Evolutionary conservation across 2,113 vertebrate genomes (phyloP).

Genomic region (Conger conger): DNA sequence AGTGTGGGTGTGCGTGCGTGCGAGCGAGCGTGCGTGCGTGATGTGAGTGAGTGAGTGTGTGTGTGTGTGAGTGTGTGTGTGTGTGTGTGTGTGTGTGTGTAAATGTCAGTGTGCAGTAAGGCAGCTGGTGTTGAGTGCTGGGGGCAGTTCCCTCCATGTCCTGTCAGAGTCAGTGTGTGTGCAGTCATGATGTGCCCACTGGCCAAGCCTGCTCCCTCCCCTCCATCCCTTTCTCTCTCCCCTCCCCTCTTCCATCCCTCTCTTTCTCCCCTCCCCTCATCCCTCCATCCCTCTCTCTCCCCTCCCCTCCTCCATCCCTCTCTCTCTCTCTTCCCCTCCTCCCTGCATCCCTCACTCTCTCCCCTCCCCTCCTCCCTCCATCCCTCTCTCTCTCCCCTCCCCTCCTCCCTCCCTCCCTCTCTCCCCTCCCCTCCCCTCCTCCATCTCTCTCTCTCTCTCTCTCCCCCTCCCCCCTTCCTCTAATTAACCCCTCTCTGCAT

Average conservation of each 20-base stretch:
- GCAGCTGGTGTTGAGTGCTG: constrained; percentile 62
- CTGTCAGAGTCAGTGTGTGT: constrained; percentile 64
- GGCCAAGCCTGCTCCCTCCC: constrained; percentile 50
- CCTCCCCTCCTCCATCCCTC: constrained; percentile 11
- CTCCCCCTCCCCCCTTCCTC: not conserved
- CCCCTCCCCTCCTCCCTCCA: constrained; percentile 34
- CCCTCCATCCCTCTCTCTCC: constrained; percentile 26
- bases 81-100: constrained; percentile 32
- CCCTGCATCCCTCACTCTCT: constrained; percentile 25
- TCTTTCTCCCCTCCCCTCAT: too few relatives aligned
- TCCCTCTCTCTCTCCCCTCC: constrained; percentile 2
- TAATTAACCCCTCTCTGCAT: not conserved
- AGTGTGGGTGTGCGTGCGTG: not conserved
- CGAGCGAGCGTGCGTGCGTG: not conserved
- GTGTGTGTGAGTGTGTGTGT: constrained; percentile 24
- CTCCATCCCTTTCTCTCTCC: constrained; percentile 11
- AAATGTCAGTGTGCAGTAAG: constrained; percentile 72
- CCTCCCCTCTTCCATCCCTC: constrained; percentile 21
- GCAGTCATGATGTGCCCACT: constrained; percentile 60
- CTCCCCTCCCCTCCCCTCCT: too few relatives aligned
- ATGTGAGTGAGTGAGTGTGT: not conserved
- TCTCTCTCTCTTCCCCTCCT: too few relatives aligned
- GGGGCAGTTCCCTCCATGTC: constrained; percentile 51
- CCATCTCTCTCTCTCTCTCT: not conserved
- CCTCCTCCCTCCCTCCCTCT: constrained; percentile 24